phyloP scores from a whole-genome alignment of 37 sponge, comb jelly and placozoan species.

The Halisarca cf. caerulea region DNA sequence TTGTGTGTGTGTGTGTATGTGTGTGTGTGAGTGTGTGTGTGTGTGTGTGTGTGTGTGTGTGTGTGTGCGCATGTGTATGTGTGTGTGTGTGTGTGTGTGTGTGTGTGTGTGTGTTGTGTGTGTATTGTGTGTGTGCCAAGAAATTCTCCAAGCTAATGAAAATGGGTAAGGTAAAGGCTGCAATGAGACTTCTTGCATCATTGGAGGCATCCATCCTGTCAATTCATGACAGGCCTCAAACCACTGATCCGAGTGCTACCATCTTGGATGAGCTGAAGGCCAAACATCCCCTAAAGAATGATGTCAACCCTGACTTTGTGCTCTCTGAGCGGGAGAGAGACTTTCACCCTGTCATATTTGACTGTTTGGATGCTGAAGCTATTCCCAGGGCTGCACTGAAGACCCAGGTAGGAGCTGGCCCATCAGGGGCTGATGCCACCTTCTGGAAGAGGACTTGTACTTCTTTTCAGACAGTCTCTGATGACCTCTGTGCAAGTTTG shows the following conservation, averaged over 20 bases:
- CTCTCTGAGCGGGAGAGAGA: too few relatives aligned
- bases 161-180: conserved; percentile 26
- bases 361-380: too few relatives aligned
- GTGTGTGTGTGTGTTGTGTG: conserved; percentile 31
- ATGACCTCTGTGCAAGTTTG: conserved; percentile 2
- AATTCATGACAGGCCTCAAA: not conserved
- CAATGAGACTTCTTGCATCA: not conserved
- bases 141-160: not conserved
- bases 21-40: conserved; percentile 6
- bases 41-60: conserved; percentile 35
- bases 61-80: conserved; percentile 23
- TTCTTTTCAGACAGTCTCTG: not conserved
- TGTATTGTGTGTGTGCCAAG: not conserved
- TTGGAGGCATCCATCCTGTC: conserved; percentile 19
- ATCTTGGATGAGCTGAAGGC: not conserved
- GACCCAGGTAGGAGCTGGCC: not conserved
- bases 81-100: conserved; percentile 23
- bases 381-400: too few relatives aligned
- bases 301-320: too few relatives aligned
- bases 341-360: too few relatives aligned
- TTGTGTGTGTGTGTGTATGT: not conserved
- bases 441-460: conserved; percentile 23
- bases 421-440: conserved; percentile 12
- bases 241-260: not conserved
- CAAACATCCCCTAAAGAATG: not conserved